Evolutionary conservation across 2,888 invertebrate genomes (phyloP), one percentile per base, ranked within the genome.

Genomic region (Meiosimyza decipiens): DNA sequence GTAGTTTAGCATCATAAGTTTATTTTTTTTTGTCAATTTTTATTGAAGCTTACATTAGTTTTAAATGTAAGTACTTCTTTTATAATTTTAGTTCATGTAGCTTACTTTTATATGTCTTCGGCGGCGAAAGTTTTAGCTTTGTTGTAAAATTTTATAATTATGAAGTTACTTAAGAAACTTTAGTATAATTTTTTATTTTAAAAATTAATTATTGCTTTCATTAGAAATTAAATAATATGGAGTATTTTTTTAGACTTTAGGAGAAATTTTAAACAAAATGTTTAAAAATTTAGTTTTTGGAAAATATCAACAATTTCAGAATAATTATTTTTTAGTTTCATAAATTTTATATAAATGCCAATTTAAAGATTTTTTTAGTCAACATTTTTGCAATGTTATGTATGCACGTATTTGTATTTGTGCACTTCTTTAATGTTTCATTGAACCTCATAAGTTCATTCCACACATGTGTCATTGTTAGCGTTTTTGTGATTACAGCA

Each of bases 161-260:
- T 33, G 28, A 16, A 55, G 9, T 33, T n/a, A 11, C 52, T 65
- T 18, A 52, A 18, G 7, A 50, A n/a, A 49, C 6, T n/a, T 52
- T 51, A 40, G 52, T 66, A 28, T 40, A 33, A 28, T 16, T 66
- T 54, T 66, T 64, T n/a, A n/a, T 62, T 62, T 67, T 67, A 57
- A 50, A 52, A 60, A 69, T 59, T 69, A 69, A 52, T 70, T 70
- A 70, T 70, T 70, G 70, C 70, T 70, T 70, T 62, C 54, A 62
- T 70, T 70, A 12, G 54, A 54, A 62, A 63, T 70, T 62, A 50
- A 55, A 55, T 62, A 40, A 16, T n/a, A 40, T 63, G 9, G 15
- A 33, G 16, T 9, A n/a, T 63, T 60, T 7, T 54, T 22, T 71
- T 69, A 69, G 50, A 40, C 28, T 40, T 40, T 40, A 40, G 2